Conservation (phyloP, 2,797 vertebrate genomes). For the Clarias pachynema region DNA sequence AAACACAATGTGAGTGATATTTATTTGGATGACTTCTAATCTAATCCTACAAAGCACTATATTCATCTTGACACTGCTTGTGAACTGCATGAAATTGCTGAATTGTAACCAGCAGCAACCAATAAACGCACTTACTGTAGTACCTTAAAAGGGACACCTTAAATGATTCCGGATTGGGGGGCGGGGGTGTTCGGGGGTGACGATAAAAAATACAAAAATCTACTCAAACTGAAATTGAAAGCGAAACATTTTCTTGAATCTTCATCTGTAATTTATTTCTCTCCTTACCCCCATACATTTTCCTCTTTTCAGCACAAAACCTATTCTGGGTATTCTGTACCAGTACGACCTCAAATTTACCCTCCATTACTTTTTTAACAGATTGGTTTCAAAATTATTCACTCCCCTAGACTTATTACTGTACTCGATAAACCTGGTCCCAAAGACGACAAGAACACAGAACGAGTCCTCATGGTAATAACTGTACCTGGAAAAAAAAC, state of each 20-base stretch:
- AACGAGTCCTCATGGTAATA: not conserved
- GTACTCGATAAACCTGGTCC: not conserved
- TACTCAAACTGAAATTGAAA: not conserved
- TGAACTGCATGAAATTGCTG: not conserved
- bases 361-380: not conserved
- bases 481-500: not conserved
- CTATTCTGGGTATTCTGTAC: not conserved
- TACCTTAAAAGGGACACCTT: not conserved
- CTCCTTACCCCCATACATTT: not conserved
- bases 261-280: not conserved
- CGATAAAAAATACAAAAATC: not conserved
- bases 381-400: not conserved
- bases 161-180: not conserved
- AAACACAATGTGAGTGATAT: not conserved
- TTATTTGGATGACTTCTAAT: not conserved
- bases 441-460: not conserved
- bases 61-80: not conserved
- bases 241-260: not conserved
- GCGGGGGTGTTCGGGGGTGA: too few species aligned
- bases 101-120: constrained; percentile 1
- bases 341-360: not conserved
- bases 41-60: not conserved
- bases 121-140: not conserved
- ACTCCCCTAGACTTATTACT: not conserved
- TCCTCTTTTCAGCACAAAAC: not conserved